A percentile compares a stretch with the other conserved stretches of the same genome.
These are phyloP conservation scores for Thunnus albacares DNA, from an alignment of 2,797 vertebrate genomes.

Conservation along the genomic window DNA sequence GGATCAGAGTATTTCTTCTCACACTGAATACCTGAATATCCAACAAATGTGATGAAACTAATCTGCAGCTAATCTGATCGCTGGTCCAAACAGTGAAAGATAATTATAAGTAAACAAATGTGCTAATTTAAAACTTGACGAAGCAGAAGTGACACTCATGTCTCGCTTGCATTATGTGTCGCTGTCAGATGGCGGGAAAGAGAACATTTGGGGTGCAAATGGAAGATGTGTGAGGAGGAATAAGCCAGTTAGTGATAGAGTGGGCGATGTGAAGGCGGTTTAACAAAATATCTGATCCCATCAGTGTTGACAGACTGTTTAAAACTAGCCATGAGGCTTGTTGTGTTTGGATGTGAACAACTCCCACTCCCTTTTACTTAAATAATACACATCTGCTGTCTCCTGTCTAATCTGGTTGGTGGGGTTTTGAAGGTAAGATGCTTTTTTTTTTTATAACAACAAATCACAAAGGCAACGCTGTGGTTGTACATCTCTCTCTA, in stretches of 20 bases:
- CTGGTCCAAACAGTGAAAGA: conserved; percentile 18
- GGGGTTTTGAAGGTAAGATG: neutral
- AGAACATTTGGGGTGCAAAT: conserved; percentile 45
- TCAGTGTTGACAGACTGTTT: conserved; percentile 38
- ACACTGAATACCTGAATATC: neutral
- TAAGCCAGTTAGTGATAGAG: conserved; percentile 21
- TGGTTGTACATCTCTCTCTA: conserved; percentile 22
- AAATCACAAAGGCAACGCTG: conserved; percentile 20
- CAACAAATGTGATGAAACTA: neutral
- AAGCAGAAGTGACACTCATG: conserved; percentile 47
- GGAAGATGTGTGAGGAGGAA: conserved; percentile 43
- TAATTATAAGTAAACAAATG: conserved; percentile 32
- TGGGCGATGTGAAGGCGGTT: conserved; percentile 15
- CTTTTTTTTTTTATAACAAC: conserved; percentile 16
- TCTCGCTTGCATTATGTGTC: conserved; percentile 15
- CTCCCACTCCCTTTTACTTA: conserved; percentile 40
- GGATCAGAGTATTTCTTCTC: neutral
- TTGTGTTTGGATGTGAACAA: conserved; percentile 30
- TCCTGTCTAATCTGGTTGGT: conserved; percentile 24
- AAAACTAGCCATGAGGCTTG: conserved; percentile 37
- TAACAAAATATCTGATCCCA: conserved; percentile 40
- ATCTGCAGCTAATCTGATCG: conserved; percentile 23
- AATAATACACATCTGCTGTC: conserved; percentile 34
- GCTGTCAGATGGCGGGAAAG: conserved; percentile 58
- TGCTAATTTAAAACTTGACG: conserved; percentile 42